Evolutionary conservation across 35 echinoderm and acorn worm species (phyloP), one percentile per base, ranked within the genome.

Genomic region (Ophioderma brevispina): DNA sequence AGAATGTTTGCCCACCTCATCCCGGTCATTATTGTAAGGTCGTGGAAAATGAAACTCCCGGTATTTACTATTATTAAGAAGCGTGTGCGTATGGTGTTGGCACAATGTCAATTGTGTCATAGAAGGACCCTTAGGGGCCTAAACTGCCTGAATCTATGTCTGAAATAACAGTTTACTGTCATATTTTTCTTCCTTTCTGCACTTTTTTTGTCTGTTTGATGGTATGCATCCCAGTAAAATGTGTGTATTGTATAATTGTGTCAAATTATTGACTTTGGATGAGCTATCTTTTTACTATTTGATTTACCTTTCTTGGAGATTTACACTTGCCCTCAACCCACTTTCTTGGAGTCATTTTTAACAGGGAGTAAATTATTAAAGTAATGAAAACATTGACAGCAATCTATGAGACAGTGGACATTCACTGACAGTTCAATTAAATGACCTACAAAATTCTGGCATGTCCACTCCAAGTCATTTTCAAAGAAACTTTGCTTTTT

Each of bases 21-120:
- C 59, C 28, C 59, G 59, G 46, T 25, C 59, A 70, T 70, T 70
- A 70, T 70, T 25, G 23, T 70, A 70, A 70, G 28, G 28, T 25
- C 28, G 59, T 25, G 1, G 28, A 70, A 70, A 70, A 70, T 70
- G 59, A 30, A 70, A 70, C 17, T 1, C 17, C 28, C 3, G 59
- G 28, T 70, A 30, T 70, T 70, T 70, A 30, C 59, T 15, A 70
- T 70, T 70, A 70, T 70, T 70, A 70, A 6, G 6, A 6, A 70
- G n/a, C 10, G 59, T 70, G 28, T 70, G 59, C 59, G n/a, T 30
- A 25, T 70, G 17, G 23, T 70, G 41, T 46, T 4, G 17, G 41
- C 41, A 70, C 59, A 70, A 70, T 70, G 59, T 70, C 59, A 70
- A 70, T 70, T 70, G 59, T 70, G 59, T 3, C 59, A 70, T 70